phyloP scores from a whole-genome alignment of 2,113 vertebrate genomes.

The Nyctereutes procyonoides region DNA sequence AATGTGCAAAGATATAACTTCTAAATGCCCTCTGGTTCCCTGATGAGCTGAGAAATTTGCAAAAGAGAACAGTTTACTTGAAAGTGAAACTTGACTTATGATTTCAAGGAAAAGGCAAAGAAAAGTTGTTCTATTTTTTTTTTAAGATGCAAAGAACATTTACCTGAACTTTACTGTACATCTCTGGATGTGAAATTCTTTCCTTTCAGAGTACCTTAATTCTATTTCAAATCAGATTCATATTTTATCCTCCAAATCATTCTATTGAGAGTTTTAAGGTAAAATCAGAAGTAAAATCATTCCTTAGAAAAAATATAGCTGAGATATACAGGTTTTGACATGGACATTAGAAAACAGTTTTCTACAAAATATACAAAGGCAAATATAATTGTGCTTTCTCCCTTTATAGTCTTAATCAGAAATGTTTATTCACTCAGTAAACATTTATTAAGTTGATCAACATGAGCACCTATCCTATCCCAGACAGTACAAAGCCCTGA shows the following conservation, averaged over 20 bases:
- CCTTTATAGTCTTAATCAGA: neutral
- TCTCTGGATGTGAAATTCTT: conserved; percentile 43
- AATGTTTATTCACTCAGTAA: conserved; percentile 23
- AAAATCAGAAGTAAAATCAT: neutral
- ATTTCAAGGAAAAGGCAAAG: conserved; percentile 32
- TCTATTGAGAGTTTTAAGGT: conserved; percentile 54
- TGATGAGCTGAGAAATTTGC: conserved; percentile 12
- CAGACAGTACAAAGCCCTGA: neutral
- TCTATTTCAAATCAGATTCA: conserved; percentile 31
- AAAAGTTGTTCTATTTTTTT: conserved; percentile 11
- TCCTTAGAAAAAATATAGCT: neutral
- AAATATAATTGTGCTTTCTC: neutral
- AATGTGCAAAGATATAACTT: neutral
- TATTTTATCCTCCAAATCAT: conserved; percentile 51
- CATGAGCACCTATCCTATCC: neutral
- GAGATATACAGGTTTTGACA: neutral
- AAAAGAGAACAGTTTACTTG: conserved; percentile 35
- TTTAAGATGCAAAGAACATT: conserved; percentile 26
- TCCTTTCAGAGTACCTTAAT: neutral
- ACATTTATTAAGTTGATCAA: neutral
- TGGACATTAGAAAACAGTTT: conserved; percentile 10
- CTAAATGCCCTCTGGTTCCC: neutral
- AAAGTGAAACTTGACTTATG: conserved; percentile 47
- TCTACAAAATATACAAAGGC: neutral
- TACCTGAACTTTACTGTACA: neutral